Evolutionary conservation across 2,797 vertebrate species (phyloP), one percentile per base, ranked within the genome.

Genomic region (Gallirallus australis): DNA sequence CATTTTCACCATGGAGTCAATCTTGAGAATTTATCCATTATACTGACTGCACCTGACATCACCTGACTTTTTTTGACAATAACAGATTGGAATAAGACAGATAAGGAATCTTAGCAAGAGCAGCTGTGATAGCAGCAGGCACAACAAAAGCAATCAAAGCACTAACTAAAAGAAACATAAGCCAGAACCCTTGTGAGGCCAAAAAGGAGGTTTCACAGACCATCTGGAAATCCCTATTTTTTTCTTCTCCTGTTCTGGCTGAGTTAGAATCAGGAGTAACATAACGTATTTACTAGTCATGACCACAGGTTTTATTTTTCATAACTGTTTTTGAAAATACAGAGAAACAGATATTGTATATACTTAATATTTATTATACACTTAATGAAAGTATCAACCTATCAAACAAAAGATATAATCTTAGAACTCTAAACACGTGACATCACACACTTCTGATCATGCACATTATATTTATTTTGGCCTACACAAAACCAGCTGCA

Each of bases 71-170:
- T 35, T 85, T 27, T 81, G 52, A 90, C 63, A 89, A 4, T 54
- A 90, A 84, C 21, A 94, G 37, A 37, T 37, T 37, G 37, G 37
- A 37, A 37, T 37, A 37, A 37, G 56, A 20, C 37, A 88, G 92
- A 83, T 79, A 90, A 91, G 47, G 68, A 93, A 12, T n/a, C 88
- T 77, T 91, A 90, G 87, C 90, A 93, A 90, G 85, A 93, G 59
- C 79, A 95, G 61, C 72, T 91, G 35, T 7, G 18, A 70, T 8
- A 90, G 82, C 71, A 89, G 72, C 84, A 92, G 82, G 59, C 79
- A 92, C 48, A 93, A 85, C 35, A 93, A 86, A 91, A 84, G 56
- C 79, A 90, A 66, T 10, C 25, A 60, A 85, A 81, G 79, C 52
- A 61, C 3, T 63, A 94, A 76, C 15, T 69, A 69, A 93, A 89